phyloP scores from a whole-genome alignment of 2,888 invertebrate genomes.

The Hypomecis punctinalis region DNA sequence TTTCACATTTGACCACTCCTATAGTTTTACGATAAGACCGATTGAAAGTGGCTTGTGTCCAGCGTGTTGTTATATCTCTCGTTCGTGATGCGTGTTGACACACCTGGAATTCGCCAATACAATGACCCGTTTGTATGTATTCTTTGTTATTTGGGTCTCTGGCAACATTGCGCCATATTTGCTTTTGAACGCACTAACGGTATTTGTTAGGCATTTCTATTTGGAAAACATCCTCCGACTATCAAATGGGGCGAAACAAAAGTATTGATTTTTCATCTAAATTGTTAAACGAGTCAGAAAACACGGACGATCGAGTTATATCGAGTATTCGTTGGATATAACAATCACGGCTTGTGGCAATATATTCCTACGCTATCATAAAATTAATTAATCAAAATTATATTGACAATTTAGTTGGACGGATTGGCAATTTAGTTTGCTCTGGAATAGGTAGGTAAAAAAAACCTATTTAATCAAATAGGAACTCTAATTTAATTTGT shows the following conservation, averaged over 20 bases:
- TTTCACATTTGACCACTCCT: too few species aligned
- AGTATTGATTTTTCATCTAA: constrained; percentile 61
- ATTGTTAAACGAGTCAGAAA: constrained; percentile 69
- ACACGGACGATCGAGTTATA: constrained; percentile 53
- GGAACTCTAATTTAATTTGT: too few species aligned
- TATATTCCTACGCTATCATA: neutral
- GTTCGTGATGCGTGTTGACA: too few species aligned
- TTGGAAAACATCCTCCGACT: constrained; percentile 21
- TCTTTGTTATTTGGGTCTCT: neutral
- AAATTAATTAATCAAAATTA: neutral
- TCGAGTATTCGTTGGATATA: constrained; percentile 59
- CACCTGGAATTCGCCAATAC: too few species aligned
- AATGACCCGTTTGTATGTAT: too few species aligned
- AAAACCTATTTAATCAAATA: too few species aligned
- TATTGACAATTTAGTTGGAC: too few species aligned
- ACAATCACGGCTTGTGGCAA: constrained; percentile 42
- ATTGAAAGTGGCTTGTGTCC: too few species aligned
- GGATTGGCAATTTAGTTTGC: too few species aligned
- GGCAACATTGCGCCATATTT: constrained; percentile 3
- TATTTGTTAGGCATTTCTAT: constrained; percentile 16
- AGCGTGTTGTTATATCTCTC: too few species aligned
- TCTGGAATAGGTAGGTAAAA: too few species aligned
- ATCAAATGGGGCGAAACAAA: constrained; percentile 38
- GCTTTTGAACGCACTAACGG: neutral
- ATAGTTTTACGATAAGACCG: too few species aligned